A percentile compares a stretch with the other conserved stretches of the same genome.
These are phyloP conservation scores for Triplophysa tibetana DNA, from an alignment of 2,113 vertebrate genomes.

Conservation along the genomic window DNA sequence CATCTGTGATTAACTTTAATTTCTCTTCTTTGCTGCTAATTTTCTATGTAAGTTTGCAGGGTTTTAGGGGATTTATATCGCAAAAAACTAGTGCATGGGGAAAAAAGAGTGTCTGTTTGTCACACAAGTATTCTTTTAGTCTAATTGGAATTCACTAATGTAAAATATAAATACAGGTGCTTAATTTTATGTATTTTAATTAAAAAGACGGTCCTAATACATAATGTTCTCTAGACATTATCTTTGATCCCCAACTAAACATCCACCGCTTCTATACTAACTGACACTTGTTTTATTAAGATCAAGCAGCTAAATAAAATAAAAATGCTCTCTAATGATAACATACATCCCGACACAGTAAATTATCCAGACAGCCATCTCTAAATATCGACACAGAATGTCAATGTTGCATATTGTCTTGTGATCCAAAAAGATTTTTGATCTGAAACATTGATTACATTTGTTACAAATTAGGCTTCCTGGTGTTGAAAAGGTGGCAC, in stretches of 20 bases:
- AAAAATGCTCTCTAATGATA: constrained; percentile 43
- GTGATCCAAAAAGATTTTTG: constrained; percentile 49
- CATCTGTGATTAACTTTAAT: constrained; percentile 67
- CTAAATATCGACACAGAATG: background rate
- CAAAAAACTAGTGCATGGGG: constrained; percentile 2
- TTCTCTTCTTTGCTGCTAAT: constrained; percentile 45
- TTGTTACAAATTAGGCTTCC: constrained; percentile 70
- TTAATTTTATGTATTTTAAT: constrained; percentile 16
- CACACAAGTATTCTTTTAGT: constrained; percentile 19
- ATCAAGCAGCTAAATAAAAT: constrained; percentile 30
- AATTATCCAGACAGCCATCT: background rate
- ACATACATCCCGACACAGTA: background rate
- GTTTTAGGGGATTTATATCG: background rate
- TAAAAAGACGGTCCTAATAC: constrained; percentile 9
- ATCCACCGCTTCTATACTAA: constrained; percentile 7
- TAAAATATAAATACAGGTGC: constrained; percentile 31
- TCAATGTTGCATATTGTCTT: background rate
- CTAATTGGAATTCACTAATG: background rate
- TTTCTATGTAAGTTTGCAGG: background rate
- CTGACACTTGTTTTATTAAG: constrained; percentile 14
- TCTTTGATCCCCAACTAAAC: constrained; percentile 29
- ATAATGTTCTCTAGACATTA: constrained; percentile 10
- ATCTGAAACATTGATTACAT: constrained; percentile 61
- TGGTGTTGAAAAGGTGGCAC: constrained; percentile 65
- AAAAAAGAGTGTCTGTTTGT: constrained; percentile 28